Evolutionary conservation across 1,140 invertebrate species (phyloP).

Genomic region (Philotrypesis tridentata): DNA sequence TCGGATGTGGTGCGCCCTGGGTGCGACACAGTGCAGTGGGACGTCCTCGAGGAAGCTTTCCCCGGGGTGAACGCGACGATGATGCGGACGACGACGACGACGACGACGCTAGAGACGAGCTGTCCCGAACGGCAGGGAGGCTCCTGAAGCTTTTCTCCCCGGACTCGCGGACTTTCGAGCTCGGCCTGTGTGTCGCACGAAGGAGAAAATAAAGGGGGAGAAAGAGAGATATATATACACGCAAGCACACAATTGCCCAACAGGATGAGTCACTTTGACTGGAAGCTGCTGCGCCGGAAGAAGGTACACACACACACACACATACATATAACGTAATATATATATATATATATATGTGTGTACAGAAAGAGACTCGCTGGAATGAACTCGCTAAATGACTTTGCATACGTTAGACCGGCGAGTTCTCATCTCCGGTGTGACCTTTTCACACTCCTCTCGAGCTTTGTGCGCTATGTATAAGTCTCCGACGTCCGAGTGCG

Average conservation of each 20-base stretch:
- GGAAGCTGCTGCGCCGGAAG: slow-evolving; percentile 71
- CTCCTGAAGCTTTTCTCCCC: not conserved
- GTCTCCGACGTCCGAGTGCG: too few species aligned
- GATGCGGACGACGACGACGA: not conserved
- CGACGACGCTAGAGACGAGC: not conserved
- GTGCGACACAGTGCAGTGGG: too few species aligned
- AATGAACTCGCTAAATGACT: slow-evolving; percentile 10
- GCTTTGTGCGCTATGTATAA: not conserved
- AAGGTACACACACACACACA: slow-evolving; percentile 63
- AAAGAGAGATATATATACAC: too few species aligned
- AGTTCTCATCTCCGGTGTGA: not conserved
- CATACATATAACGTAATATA: not conserved
- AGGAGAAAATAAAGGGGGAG: too few species aligned
- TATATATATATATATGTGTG: not conserved
- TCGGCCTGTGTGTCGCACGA: not conserved
- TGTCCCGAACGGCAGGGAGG: not conserved
- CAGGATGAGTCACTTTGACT: slow-evolving; percentile 73
- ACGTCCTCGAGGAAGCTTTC: too few species aligned
- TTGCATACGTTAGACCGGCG: slow-evolving; percentile 17
- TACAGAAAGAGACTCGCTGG: not conserved
- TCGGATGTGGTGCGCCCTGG: too few species aligned
- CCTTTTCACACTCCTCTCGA: not conserved
- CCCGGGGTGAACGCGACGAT: too few species aligned
- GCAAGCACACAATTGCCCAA: slow-evolving; percentile 18
- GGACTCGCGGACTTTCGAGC: not conserved